phyloP scores from a whole-genome alignment of 2,797 vertebrate genomes.

The Acanthopagrus latus region DNA sequence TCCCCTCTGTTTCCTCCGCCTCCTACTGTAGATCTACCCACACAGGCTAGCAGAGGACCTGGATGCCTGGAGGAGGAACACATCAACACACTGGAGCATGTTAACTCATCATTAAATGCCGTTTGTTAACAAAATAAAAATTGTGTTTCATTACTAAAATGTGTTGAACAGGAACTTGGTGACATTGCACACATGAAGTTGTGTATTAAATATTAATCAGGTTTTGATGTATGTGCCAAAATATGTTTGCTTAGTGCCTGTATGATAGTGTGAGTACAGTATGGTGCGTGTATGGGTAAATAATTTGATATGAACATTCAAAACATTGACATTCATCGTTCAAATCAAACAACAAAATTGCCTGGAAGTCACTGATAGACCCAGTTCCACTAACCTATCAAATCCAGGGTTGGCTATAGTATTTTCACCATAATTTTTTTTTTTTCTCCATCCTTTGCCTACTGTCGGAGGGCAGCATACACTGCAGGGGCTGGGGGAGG shows the following conservation, averaged over 20 bases:
- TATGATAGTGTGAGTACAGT: constrained; percentile 6
- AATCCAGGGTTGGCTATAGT: constrained; percentile 47
- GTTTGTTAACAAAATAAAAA: constrained; percentile 59
- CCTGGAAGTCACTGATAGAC: constrained; percentile 76
- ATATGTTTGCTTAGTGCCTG: constrained; percentile 31
- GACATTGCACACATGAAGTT: constrained; percentile 30
- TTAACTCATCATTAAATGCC: constrained; percentile 70
- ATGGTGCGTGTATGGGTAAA: constrained; percentile 29
- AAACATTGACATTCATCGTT: constrained; percentile 69
- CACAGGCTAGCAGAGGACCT: constrained; percentile 78
- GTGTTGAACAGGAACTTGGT: constrained; percentile 45
- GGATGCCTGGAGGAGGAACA: constrained; percentile 81
- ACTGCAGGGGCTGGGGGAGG: constrained; percentile 79
- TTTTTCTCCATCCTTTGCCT: constrained; percentile 81
- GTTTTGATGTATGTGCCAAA: constrained; percentile 38
- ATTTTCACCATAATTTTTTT: constrained; percentile 43
- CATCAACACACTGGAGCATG: constrained; percentile 77
- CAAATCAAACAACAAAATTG: constrained; percentile 66
- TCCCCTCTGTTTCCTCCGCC: constrained; percentile 72
- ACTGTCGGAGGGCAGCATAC: constrained; percentile 83
- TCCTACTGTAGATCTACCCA: constrained; percentile 81
- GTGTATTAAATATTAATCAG: constrained; percentile 32
- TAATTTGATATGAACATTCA: constrained; percentile 62
- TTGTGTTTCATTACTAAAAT: constrained; percentile 22
- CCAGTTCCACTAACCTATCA: constrained; percentile 58